phyloP scores from a whole-genome alignment of 2,888 invertebrate genomes.

The Xestia xanthographa region DNA sequence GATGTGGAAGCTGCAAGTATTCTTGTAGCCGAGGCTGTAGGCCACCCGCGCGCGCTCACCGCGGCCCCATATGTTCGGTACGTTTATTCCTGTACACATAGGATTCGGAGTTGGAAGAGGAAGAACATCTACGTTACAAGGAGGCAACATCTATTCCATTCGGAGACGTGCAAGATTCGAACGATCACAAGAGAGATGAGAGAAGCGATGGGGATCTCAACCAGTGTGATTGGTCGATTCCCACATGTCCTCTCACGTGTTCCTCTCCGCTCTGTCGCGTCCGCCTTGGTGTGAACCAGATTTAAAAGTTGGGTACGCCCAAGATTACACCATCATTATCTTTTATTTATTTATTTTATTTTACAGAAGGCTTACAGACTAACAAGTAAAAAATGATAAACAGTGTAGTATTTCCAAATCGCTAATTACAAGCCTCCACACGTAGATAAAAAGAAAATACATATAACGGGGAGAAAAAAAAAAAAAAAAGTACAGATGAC shows the following conservation, averaged over 20 bases:
- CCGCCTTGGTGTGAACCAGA: not conserved
- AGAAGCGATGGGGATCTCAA: not conserved
- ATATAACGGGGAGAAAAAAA: too few relatives aligned
- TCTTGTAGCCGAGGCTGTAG: constrained; percentile 96
- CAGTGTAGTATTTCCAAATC: too few relatives aligned
- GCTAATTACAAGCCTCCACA: too few relatives aligned
- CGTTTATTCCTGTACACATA: not conserved
- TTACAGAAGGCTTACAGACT: too few relatives aligned
- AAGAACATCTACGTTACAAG: not conserved
- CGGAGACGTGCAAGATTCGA: not conserved
- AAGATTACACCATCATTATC: not conserved
- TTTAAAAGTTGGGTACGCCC: not conserved
- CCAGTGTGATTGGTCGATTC: not conserved
- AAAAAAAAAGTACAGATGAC: too few relatives aligned
- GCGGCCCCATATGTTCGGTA: constrained; percentile 96
- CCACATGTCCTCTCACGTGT: too few relatives aligned
- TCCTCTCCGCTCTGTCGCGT: not conserved
- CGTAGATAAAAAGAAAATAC: too few relatives aligned
- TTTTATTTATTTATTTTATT: too few relatives aligned
- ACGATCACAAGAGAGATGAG: not conserved
- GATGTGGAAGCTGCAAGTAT: constrained; percentile 95
- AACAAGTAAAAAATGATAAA: too few relatives aligned
- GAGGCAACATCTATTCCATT: not conserved
- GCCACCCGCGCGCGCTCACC: constrained; percentile 96
- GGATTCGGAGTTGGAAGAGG: not conserved